Base-by-base conservation (phyloP, 2,888 invertebrate genomes). In the Vesta saturnalis region DNA sequence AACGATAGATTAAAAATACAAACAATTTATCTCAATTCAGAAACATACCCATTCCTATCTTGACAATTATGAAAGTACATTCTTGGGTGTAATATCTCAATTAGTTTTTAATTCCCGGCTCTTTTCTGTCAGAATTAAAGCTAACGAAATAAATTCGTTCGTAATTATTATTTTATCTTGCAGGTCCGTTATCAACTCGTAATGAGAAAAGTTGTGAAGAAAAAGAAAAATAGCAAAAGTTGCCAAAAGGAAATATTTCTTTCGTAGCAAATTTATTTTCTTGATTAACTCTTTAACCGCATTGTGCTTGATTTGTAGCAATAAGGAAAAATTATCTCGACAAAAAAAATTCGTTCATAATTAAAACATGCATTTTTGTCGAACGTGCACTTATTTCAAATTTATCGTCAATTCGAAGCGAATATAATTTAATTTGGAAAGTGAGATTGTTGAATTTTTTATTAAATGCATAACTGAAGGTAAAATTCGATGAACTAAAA, bases 221-320 rank as follows among this genome's bases (percentile, higher is more conserved):
- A 72, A 76, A 79, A 80, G 78, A 79, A 80, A 79, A 79, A 79
- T 78, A 75, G 78, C 77, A 72, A 74, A 79, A 80, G 78, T 79
- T 78, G 72, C 60, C 77, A 74, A 78, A 79, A 79, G 79, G 78
- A 78, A 76, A 75, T 76, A 76, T 76, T 69, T 76, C 69, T 74
- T 73, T 76, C 77, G 74, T 72, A 76, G 73, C 72, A 77, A 79
- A 80, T 79, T 79, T 79, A 80, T 80, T 80, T 79, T 78, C 78
- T 78, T 80, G 78, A 80, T 80, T 80, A 80, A 79, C 77, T 78
- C 76, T 78, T 79, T 65, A 64, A 54, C 59, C 30, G 65, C 69
- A 66, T 69, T 66, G 63, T 63, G 69, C 66, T 54, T 58, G 66
- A 66, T 66, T 69, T 69, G 66, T 65, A 63, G 47, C 52, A 66